A percentile compares a stretch with the other conserved stretches of the same genome.
Evolutionary conservation across 35 echinoderm and acorn worm species (phyloP).

Genomic region (Apostichopus parvimensis): DNA sequence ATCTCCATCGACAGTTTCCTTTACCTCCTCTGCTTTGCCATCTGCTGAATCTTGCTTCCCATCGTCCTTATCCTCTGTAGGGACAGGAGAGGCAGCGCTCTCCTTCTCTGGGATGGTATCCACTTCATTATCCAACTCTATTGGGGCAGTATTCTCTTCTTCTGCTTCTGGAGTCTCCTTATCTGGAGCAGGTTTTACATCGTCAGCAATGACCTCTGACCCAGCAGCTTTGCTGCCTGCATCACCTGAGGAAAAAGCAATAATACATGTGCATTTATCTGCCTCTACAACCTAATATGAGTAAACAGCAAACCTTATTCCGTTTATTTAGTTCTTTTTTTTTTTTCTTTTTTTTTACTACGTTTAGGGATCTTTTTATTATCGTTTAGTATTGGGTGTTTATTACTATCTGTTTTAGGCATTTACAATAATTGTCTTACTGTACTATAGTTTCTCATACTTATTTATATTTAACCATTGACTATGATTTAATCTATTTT

Average conservation of each 20-base stretch:
- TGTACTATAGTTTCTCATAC: no score
- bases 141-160: background rate
- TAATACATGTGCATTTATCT: no score
- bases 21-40: slow-evolving; percentile 16
- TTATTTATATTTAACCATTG: no score
- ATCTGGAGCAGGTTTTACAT: background rate
- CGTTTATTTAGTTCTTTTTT: no score
- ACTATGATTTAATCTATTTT: no score
- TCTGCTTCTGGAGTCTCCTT: slow-evolving; percentile 17
- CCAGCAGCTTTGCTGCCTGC: background rate
- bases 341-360: no score
- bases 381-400: no score
- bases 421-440: no score
- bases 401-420: no score
- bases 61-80: slow-evolving; percentile 21
- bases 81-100: background rate
- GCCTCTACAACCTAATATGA: no score
- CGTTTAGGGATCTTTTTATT: no score
- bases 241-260: background rate
- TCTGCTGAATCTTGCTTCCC: slow-evolving; percentile 16
- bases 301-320: no score
- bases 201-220: background rate
- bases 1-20: slow-evolving; percentile 41
- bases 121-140: background rate
- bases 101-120: slow-evolving; percentile 48